Evolutionary conservation across 53 echinoderm and acorn worm species (phyloP), one percentile per base, ranked within the genome.

Genomic region (Echinometra lucunter): DNA sequence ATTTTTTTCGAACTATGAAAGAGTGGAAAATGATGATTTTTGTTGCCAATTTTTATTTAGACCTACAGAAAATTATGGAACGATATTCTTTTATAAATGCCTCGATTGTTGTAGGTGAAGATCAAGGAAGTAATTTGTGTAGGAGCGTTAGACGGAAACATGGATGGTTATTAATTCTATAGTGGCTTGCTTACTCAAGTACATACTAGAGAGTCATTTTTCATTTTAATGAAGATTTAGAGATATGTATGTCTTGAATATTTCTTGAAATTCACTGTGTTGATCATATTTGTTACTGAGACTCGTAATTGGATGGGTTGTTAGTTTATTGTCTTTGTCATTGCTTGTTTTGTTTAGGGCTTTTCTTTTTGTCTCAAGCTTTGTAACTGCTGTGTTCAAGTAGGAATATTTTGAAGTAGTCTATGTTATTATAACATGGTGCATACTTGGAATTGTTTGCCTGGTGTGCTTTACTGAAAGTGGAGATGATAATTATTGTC

Each of bases 91-190:
- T 63, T 6, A 4, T 34, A 70, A 8, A 10, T 72, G 72, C 72
- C n/a, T 72, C 15, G 72, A 13, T 15, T 30, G 35, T 72, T 72
- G 11, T 35, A 32, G 2, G 32, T 5, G 32, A 13, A 40, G 38
- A 78, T 78, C 4, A 3, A 78, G 78, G 78, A 78, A 78, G 78
- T 78, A 78, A 35, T 78, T 12, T 35, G 74, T 74, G 74, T 74
- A 74, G 13, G 25, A 74, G 35, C 35, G 35, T 74, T 0, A 74
- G 11, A 74, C 1, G 37, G 34, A 35, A 0, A 74, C 35, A 38
- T 75, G 18, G 78, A 70, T 35, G 35, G 72, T 34, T 32, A 3
- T 15, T 72, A 25, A 27, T 25, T 63, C 0, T 63, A n/a, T n/a
- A 19, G 63, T 58, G 0, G 63, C 25, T 27, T 63, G 25, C 72